Evolutionary conservation across 2,888 invertebrate species (phyloP), one percentile per base, ranked within the genome.

Genomic region (Eupithecia exiguata): DNA sequence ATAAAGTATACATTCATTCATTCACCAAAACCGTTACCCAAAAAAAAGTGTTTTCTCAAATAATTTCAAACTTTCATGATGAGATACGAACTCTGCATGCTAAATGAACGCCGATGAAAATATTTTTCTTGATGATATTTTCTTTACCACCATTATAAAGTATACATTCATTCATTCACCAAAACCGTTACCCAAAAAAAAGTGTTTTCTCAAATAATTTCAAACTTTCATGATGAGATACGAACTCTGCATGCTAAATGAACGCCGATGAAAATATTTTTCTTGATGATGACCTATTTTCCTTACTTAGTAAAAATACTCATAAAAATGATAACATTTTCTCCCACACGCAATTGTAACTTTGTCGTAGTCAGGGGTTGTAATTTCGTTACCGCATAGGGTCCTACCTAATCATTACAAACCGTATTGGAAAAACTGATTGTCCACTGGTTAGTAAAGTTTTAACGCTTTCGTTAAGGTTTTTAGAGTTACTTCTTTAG

Each of bases 301-400:
- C 12, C 25, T 49, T 58, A 58, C 14, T 58, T 0, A 25, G 58
- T 36, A 36, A 36, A 65, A 35, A 18, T 30, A 30, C 35, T 35
- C 18, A 35, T 63, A 18, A 63, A 63, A 36, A 38, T 9, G 25
- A 21, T 7, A 66, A 16, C 58, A 58, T 61, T 58, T 66, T 69
- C 40, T 49, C 21, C 62, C 66, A 61, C 66, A 61, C 71, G 76
- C 71, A 73, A 73, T 35, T 36, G 4, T 38, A 72, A 68, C 68
- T 71, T 66, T 66, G 76, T 76, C 69, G n/a, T 6, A 14, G 35
- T 18, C n/a, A n/a, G 40, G 82, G 83, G 78, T 86, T 81, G 85
- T 89, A 89, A 91, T 92, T 92, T 91, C 74, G 83, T 84, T 84
- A 82, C 86, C 82, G 81, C 71, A 77, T 76, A 80, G 88, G 89